Evolutionary conservation across 2,888 invertebrate genomes (phyloP), one percentile per base, ranked within the genome.

Genomic region (Tinea semifulvella): DNA sequence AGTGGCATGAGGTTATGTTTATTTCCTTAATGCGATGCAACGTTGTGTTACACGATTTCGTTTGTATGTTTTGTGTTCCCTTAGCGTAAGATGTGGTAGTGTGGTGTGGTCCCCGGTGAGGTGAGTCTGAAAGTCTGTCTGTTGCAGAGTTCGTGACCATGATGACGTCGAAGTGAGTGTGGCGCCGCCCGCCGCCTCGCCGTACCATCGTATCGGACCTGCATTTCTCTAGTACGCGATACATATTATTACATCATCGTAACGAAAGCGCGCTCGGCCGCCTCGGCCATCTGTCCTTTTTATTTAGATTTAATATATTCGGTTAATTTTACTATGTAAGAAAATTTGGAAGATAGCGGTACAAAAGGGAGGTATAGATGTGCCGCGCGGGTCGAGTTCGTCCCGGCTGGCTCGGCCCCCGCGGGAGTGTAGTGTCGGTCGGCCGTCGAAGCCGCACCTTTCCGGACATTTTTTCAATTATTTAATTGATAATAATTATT

Each of bases 131-230:
- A 5, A 8, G 25, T 22, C 25, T 22, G 25, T 22, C 63, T 75
- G 69, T 89, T 91, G 25, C 89, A 94, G 94, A 95, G 89, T 95
- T 95, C 88, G 94, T 95, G 88, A 95, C 94, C 88, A 95, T 95
- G 95, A 95, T 95, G 95, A 95, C 95, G 88, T 95, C 95, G 88
- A 95, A 95, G 92, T 95, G 94, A 95, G 88, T 88, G 84, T 14
- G 17, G 36, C n/a, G 7, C 36, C 7, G 2, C 35, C 8, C 4
- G 27, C 27, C 27, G 11, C 27, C n/a, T n/a, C 5, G 8, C 27
- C 11, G 3, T 36, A 10, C 36, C 36, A 36, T 36, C 81, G 81
- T 81, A 80, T 81, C 73, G 82, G 81, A 82, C 80, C 79, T 82
- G 82, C 82, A 82, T 82, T 82, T 82, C 82, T 82, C 80, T 82